Base-by-base conservation (phyloP, 2,888 invertebrate genomes). In the Stenoptilia bipunctidactyla region DNA sequence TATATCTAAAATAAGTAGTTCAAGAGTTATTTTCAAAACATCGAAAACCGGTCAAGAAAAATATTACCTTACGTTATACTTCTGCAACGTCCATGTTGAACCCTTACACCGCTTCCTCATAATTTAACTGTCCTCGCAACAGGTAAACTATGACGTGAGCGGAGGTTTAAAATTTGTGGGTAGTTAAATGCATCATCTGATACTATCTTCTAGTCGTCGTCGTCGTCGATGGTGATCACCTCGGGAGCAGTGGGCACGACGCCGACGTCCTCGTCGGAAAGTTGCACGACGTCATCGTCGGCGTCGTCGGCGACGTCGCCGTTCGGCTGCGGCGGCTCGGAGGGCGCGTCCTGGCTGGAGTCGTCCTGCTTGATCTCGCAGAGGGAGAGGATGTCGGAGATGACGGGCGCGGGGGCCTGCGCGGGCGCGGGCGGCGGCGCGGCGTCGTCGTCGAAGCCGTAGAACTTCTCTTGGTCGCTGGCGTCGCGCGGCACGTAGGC, bases 371-470 rank as follows among this genome's bases (percentile, higher is more conserved):
- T 61, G 8, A 61, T 58, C 42, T 70, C 61, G 44, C 64, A 77
- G 0, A 80, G 58, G 1, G 82, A 82, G 8, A 80, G 53, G 2
- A 83, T 80, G 39, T 79, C 79, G 0, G 80, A 83, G 2, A 82
- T 71, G 0, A 80, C 79, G 1, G 77, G 68, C 36, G 73, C 70
- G 0, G 62, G 66, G 56, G 68, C 64, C 34, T 30, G 30, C n/a
- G n/a, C 2, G 2, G 9, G n/a, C 9, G 9, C 30, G 6, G 9
- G n/a, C 3, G 9, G 30, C n/a, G 10, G 30, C 9, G 30, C 2
- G 30, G 9, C 73, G 4, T 69, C 73, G 1, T 66, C 70, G n/a
- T 69, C 72, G 0, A 60, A 62, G 0, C 75, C 77, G 40, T 82
- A 82, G 48, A 63, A 79, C 42, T 80, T 82, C 45, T 82, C 77